Percentiles rank a stretch among this genome's conserved stretches.
Evolutionary conservation across 2,113 vertebrate genomes (phyloP).

Genomic region (Barbus barbus): DNA sequence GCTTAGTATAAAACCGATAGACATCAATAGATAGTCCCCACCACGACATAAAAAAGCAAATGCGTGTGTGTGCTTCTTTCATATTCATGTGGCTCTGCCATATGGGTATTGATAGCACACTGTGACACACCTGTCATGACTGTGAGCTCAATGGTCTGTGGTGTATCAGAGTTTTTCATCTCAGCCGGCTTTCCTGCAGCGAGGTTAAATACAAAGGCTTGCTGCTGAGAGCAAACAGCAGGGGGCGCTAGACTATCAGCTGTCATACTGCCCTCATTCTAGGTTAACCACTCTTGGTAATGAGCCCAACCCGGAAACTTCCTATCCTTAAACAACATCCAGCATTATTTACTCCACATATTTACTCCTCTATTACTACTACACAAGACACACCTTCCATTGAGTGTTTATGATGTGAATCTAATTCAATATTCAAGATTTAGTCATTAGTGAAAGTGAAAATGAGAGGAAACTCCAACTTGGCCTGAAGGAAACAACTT

Average conservation of each 20-base stretch:
- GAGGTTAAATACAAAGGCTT: constrained; percentile 54
- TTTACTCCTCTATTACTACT: background rate
- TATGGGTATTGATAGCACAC: constrained; percentile 53
- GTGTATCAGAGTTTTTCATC: constrained; percentile 55
- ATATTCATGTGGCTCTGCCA: constrained; percentile 35
- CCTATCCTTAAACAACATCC: background rate
- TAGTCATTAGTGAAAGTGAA: constrained; percentile 9
- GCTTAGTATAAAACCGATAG: no score
- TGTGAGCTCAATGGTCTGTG: constrained; percentile 51
- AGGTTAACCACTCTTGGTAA: background rate
- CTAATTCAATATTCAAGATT: background rate
- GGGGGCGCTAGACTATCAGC: constrained; percentile 48
- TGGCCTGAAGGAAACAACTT: constrained; percentile 21
- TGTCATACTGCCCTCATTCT: constrained; percentile 48
- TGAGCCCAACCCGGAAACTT: constrained; percentile 34
- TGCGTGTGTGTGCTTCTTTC: constrained; percentile 19
- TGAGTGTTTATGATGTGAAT: constrained; percentile 14
- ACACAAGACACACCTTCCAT: background rate
- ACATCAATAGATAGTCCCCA: no score
- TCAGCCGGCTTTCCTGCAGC: constrained; percentile 47
- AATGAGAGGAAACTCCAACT: constrained; percentile 47
- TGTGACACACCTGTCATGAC: constrained; percentile 55
- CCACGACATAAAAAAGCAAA: background rate
- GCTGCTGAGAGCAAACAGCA: constrained; percentile 46
- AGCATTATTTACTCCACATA: background rate